Base-by-base conservation (phyloP, 2,113 vertebrate genomes). In the Anthoscopus minutus region DNA sequence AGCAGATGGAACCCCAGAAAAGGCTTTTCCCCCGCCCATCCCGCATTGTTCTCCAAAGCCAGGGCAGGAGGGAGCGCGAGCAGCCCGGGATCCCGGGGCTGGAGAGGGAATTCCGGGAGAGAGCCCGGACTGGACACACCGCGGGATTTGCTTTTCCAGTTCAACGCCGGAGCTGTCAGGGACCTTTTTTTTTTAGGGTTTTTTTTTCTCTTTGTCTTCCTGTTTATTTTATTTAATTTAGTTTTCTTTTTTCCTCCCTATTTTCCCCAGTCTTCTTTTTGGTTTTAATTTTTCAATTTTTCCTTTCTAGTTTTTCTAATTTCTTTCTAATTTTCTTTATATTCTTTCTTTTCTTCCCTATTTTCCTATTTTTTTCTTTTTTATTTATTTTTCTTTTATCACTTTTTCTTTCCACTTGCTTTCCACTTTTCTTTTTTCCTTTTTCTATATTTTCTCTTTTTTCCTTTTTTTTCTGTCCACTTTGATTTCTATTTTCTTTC, bases 31-130 rank as follows among this genome's bases (percentile, higher is more conserved):
- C 60, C 67, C 81, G 30, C 84, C 82, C 13, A 6, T 7, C 62
- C 78, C 53, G 47, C 93, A 83, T 88, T 97, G 87, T 85, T 97
- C 96, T 96, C 95, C 96, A 95, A 72, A 97, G 96, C 30, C 66
- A 17, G 84, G 74, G 48, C 72, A 86, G 89, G 93, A n/a, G n/a
- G n/a, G n/a, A n/a, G n/a, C n/a, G n/a, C n/a, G n/a, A n/a, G n/a
- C n/a, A n/a, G n/a, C n/a, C n/a, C n/a, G n/a, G n/a, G n/a, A n/a
- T n/a, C n/a, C n/a, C n/a, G n/a, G n/a, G n/a, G n/a, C n/a, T n/a
- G n/a, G n/a, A n/a, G n/a, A n/a, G n/a, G n/a, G n/a, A n/a, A n/a
- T n/a, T n/a, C 35, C 0, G 11, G 54, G 53, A 53, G 37, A 54
- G 44, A 81, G 53, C 82, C 2, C 6, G 9, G 25, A 6, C 20